Evolutionary conservation across 2,888 invertebrate species (phyloP), one percentile per base, ranked within the genome.

Genomic region (Sesia bembeciformis): DNA sequence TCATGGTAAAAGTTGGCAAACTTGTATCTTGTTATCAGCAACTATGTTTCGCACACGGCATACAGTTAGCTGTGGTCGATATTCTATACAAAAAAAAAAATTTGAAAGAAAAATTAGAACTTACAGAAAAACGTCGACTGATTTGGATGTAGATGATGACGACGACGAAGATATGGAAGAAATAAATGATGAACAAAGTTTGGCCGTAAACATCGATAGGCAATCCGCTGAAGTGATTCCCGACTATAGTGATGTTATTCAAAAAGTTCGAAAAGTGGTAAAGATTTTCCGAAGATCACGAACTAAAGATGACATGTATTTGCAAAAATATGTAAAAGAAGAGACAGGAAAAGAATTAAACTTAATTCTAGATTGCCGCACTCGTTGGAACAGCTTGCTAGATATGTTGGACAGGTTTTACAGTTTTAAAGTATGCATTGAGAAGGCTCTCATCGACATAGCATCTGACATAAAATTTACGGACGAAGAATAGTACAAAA

Each of bases 41-140:
- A 61, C 56, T 63, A 40, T 67, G 66, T 55, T 65, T 55, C 41
- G 63, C 62, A 40, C 62, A 64, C 58, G 61, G 60, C n/a, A 43
- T 60, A 51, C 60, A 65, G 53, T 53, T 65, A 46, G 58, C 59
- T 3, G 57, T 65, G 53, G 52, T 63, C 51, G 61, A 65, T 55
- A 55, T 61, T 52, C 49, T 62, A 38, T 64, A 65, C 42, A 60
- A 62, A 54, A 57, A 64, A n/a, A n/a, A n/a, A n/a, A n/a, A n/a
- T n/a, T n/a, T n/a, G 51, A 59, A 53, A 6, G 40, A 55, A 43
- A 51, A 6, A n/a, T 6, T n/a, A 49, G 49, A 49, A 49, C n/a
- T 5, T n/a, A 5, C 54, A 49, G 56, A 8, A 52, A 40, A 4
- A 49, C 6, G 6, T 6, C 8, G 5, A 6, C 49, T n/a, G 49